A percentile compares a stretch with the other conserved stretches of the same genome.
phyloP scores from a whole-genome alignment of 1,140 invertebrate species.

The Heliconius hewitsoni region DNA sequence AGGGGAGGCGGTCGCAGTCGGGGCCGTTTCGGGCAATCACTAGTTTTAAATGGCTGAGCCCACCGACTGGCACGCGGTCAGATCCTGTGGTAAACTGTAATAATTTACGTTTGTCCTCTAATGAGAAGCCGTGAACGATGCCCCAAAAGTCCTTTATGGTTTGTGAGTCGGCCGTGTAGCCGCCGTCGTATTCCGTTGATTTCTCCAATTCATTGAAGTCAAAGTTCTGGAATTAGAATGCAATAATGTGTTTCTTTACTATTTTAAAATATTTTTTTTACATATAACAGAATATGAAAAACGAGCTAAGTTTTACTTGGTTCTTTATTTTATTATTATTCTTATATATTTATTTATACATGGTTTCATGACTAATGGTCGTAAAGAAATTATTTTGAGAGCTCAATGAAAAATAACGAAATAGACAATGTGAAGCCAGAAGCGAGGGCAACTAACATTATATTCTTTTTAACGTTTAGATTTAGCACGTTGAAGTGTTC shows the following conservation, averaged over 20 bases:
- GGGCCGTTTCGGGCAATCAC: conserved; percentile 90
- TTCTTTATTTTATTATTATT: too few species aligned
- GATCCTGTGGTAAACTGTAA: conserved; percentile 97
- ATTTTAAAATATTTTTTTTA: too few species aligned
- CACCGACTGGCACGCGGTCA: conserved; percentile 96
- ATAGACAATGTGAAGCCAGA: too few species aligned
- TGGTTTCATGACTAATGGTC: too few species aligned
- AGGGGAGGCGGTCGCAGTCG: conserved; percentile 90
- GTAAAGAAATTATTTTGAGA: too few species aligned
- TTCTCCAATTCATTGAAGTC: conserved; percentile 95
- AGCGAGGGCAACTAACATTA: too few species aligned
- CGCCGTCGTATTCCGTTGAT: conserved; percentile 96
- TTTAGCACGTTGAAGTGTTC: too few species aligned
- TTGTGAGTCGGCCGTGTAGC: conserved; percentile 91
- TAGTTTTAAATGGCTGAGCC: conserved; percentile 93
- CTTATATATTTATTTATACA: too few species aligned
- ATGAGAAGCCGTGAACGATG: conserved; percentile 92
- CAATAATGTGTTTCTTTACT: neutral
- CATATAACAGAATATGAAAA: too few species aligned
- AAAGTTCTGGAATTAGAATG: conserved; percentile 83
- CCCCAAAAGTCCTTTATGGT: conserved; percentile 96
- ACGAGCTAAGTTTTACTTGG: too few species aligned
- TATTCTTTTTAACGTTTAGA: too few species aligned
- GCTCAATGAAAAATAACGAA: too few species aligned
- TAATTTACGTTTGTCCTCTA: conserved; percentile 94